Base-by-base conservation (phyloP, 1,140 invertebrate genomes). In the Uloborus diversus region DNA sequence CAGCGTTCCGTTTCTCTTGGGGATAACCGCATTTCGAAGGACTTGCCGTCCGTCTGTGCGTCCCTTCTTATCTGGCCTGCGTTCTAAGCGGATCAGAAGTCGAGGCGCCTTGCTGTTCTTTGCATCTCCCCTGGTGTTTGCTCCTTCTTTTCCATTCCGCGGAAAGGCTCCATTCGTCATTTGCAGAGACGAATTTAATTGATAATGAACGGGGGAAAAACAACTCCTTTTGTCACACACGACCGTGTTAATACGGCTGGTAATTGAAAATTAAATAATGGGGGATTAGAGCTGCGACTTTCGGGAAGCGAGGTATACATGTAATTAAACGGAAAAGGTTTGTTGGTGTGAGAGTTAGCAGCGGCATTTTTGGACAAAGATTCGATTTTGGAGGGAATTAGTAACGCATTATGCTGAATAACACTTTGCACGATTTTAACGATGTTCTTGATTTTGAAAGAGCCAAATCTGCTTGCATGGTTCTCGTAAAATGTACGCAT, bases 181-280 rank as follows among this genome's bases (percentile, higher is more conserved):
- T 25, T 30, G 64, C 23, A 27, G 14, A 14, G 20, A 14, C 32
- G 59, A 49, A 30, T 75, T 75, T 75, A 75, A 75, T 75, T 75
- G 71, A 33, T 64, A 75, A 75, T 64, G 71, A 75, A 57, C n/a
- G 27, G 14, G 42, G 37, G 57, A 75, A 75, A 75, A 75, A 75
- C 28, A 42, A 49, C 37, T 56, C 30, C 13, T 33, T 30, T 23
- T 49, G 7, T 2, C 51, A 2, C 51, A 17, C 25, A 27, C 37
- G 17, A 37, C 30, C 32, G 42, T 59, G 25, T 30, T 73, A 59
- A 47, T 59, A 35, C 68, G 49, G 20, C 30, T 23, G 37, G 68
- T 70, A 70, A 68, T 51, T 73, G 53, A 28, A 73, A 73, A 73
- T 73, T 73, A 73, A 73, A 59, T 75, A 75, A 75, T 75, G 57